phyloP scores from a whole-genome alignment of 2,797 vertebrate species.

The Sebastolobus altivelis region DNA sequence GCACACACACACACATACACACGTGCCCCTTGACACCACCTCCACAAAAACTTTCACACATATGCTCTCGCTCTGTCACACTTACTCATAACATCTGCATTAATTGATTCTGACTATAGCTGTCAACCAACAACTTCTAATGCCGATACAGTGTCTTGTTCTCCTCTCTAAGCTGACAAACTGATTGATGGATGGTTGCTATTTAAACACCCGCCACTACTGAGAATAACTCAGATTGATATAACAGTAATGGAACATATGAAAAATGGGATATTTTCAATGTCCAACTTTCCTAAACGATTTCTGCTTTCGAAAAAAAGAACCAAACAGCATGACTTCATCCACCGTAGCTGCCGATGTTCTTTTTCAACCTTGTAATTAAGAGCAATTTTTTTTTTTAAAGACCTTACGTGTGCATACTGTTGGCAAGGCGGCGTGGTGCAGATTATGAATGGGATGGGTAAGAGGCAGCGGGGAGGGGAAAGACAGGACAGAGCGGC shows the following conservation, averaged over 20 bases:
- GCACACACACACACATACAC: constrained; percentile 15
- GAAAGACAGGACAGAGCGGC: constrained; percentile 47
- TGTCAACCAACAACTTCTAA: constrained; percentile 23
- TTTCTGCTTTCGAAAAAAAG: constrained; percentile 62
- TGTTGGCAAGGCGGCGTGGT: constrained; percentile 45
- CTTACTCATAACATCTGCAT: constrained; percentile 20
- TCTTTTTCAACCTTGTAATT: constrained; percentile 80
- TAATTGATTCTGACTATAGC: constrained; percentile 31
- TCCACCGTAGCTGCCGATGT: constrained; percentile 66
- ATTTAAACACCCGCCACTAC: constrained; percentile 58
- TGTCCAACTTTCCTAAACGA: constrained; percentile 80
- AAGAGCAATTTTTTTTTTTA: constrained; percentile 59
- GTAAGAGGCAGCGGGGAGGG: constrained; percentile 41
- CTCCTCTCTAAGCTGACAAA: constrained; percentile 52
- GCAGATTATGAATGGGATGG: constrained; percentile 74
- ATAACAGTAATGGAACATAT: constrained; percentile 81
- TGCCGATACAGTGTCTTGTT: constrained; percentile 17
- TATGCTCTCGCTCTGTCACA: neutral
- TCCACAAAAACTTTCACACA: neutral
- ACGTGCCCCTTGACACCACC: constrained; percentile 10
- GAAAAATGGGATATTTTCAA: constrained; percentile 79
- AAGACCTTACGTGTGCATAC: constrained; percentile 60
- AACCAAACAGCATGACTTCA: constrained; percentile 79
- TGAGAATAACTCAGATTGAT: constrained; percentile 73
- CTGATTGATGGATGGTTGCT: constrained; percentile 70